A percentile compares a stretch with the other conserved stretches of the same genome.
Conservation (phyloP, 1,140 invertebrate species). For the Drosophila sturtevanti region DNA sequence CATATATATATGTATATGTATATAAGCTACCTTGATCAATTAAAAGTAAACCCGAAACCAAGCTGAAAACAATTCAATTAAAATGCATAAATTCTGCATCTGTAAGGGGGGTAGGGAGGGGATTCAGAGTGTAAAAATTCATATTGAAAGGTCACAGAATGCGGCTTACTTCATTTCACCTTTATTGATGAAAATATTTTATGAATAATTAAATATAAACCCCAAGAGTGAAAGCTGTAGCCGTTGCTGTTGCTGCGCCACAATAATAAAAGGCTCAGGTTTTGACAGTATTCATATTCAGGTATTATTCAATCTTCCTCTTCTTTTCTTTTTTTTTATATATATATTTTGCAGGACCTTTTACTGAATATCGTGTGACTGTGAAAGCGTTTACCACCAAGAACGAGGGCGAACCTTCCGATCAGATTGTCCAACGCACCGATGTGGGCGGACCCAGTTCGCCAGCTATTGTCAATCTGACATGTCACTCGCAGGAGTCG, state of each 20-base stretch:
- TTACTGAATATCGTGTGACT: constrained; percentile 93
- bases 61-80: constrained; percentile 5
- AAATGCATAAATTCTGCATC: background rate
- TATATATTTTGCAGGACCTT: constrained; percentile 86
- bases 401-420: constrained; percentile 89
- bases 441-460: constrained; percentile 92
- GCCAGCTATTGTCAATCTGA: constrained; percentile 91
- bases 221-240: background rate
- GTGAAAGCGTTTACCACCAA: constrained; percentile 90
- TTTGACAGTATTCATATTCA: constrained; percentile 12
- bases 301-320: constrained; percentile 6
- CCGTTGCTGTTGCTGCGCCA: background rate
- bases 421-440: constrained; percentile 88
- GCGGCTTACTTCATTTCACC: background rate
- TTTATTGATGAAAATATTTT: constrained; percentile 2
- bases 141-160: constrained; percentile 3
- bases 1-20: too few species aligned
- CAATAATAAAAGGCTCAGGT: background rate
- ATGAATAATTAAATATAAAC: constrained; percentile 7
- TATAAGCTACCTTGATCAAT: background rate
- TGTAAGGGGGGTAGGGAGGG: background rate
- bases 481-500: constrained; percentile 90
- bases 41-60: background rate
- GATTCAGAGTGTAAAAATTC: too few species aligned
- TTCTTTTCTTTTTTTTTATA: constrained; percentile 3